Base-by-base conservation (phyloP, 2,113 vertebrate genomes). In the Zosterops hypoxanthus region DNA sequence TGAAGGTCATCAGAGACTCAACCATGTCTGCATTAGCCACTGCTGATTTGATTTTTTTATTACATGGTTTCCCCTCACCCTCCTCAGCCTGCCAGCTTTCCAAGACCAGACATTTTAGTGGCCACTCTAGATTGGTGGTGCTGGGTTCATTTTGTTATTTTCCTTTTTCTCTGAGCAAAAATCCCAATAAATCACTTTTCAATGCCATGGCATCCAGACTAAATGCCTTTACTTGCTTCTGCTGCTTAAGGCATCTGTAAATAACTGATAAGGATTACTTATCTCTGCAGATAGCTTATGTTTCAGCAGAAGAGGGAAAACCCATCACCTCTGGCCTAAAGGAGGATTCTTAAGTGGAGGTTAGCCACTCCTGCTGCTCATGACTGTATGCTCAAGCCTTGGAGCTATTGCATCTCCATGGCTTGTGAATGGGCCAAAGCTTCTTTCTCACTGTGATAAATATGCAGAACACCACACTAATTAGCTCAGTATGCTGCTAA, bases 281-380 rank as follows among this genome's bases (percentile, higher is more conserved):
- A 73, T 63, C 56, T 93, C 72, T 95, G 64, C 85, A 91, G 77
- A 86, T 82, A n/a, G 65, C 61, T 87, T 71, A 76, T 55, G 44
- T 28, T 85, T 77, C 82, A 59, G 68, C 79, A 90, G 64, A 72
- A 59, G 24, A 34, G 11, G 7, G 19, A 70, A 86, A 93, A 42
- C 20, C 18, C 41, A 90, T 36, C 41, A 77, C 56, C 79, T 77
- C 73, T 7, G 22, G 68, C 52, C 50, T 87, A 72, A 75, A 69
- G 55, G 26, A 91, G 3, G 36, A 68, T 60, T 84, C 66, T 87
- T 59, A 73, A 88, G 22, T 0, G 0, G 17, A 59, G 26, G 55
- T 59, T 88, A 73, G 68, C 84, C 42, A 36, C 60, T 81, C 47
- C 60, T 86, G 71, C 76, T 83, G 91, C 56, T 80, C 21, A 44